phyloP scores from a whole-genome alignment of 2,113 vertebrate species.

The Eonycteris spelaea region DNA sequence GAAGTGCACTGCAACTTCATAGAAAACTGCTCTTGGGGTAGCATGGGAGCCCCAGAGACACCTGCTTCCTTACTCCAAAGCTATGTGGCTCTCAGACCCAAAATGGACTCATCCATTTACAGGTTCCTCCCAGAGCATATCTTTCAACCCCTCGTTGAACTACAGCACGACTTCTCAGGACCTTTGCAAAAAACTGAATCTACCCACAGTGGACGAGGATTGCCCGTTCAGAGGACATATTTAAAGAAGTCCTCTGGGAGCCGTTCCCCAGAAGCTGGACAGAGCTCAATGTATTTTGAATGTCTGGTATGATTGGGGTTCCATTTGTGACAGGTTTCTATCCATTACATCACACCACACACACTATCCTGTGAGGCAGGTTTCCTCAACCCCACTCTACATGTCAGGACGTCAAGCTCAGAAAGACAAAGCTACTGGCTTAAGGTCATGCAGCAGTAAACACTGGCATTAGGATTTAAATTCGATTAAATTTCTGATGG shows the following conservation, averaged over 20 bases:
- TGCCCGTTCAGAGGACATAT: background rate
- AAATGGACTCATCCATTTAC: background rate
- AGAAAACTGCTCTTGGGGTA: background rate
- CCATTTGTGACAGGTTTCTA: background rate
- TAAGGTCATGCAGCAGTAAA: slow-evolving; percentile 20
- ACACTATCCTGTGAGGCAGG: background rate
- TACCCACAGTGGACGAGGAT: background rate
- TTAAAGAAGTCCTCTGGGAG: background rate
- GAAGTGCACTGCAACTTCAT: no score
- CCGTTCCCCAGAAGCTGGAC: background rate
- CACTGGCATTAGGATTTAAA: background rate
- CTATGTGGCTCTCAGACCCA: background rate
- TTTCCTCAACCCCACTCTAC: background rate
- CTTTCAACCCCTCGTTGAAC: background rate
- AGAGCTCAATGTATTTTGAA: background rate
- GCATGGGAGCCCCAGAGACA: background rate
- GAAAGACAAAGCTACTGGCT: background rate
- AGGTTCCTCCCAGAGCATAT: background rate
- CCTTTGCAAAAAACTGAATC: background rate
- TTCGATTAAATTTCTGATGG: background rate
- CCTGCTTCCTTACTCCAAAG: background rate
- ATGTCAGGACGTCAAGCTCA: background rate
- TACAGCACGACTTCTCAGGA: accelerated
- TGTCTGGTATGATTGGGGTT: accelerated
- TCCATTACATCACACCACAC: background rate